Conservation (phyloP, 1,140 invertebrate genomes). For the Augochlora pura region DNA sequence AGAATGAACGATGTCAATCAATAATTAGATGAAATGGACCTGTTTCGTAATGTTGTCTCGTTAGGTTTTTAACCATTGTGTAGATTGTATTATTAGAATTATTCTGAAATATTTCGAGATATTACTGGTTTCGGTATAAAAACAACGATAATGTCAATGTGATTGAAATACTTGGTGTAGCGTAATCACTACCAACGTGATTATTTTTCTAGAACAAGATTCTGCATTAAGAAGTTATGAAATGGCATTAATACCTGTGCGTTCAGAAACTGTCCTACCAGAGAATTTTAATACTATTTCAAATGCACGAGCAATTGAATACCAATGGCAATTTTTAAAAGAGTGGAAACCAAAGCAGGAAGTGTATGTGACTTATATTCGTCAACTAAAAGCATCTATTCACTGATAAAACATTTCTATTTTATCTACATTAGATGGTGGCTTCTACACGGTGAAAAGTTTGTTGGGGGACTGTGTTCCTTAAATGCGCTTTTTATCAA, state of each 20-base stretch:
- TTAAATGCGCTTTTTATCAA: constrained; percentile 58
- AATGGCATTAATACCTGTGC: neutral
- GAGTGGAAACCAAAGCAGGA: constrained; percentile 62
- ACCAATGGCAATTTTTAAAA: neutral
- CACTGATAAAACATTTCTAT: neutral
- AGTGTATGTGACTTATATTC: constrained; percentile 61
- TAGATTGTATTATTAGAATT: too few relatives aligned
- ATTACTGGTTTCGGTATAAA: too few relatives aligned
- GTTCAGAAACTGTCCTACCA: too few relatives aligned
- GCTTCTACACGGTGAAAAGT: constrained; percentile 45
- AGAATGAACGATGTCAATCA: too few relatives aligned
- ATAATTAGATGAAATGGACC: too few relatives aligned
- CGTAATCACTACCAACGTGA: neutral
- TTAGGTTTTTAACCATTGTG: too few relatives aligned
- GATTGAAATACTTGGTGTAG: too few relatives aligned
- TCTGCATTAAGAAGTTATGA: neutral
- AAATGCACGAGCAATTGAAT: too few relatives aligned
- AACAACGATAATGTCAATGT: too few relatives aligned
- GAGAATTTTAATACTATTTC: too few relatives aligned
- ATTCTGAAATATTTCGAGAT: too few relatives aligned
- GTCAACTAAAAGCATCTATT: neutral
- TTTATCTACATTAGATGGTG: constrained; percentile 55
- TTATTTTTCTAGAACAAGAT: neutral
- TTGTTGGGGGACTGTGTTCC: constrained; percentile 13
- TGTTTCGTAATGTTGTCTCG: too few relatives aligned